Evolutionary conservation across 2,113 vertebrate genomes (phyloP).

Genomic region (Kryptolebias marmoratus): DNA sequence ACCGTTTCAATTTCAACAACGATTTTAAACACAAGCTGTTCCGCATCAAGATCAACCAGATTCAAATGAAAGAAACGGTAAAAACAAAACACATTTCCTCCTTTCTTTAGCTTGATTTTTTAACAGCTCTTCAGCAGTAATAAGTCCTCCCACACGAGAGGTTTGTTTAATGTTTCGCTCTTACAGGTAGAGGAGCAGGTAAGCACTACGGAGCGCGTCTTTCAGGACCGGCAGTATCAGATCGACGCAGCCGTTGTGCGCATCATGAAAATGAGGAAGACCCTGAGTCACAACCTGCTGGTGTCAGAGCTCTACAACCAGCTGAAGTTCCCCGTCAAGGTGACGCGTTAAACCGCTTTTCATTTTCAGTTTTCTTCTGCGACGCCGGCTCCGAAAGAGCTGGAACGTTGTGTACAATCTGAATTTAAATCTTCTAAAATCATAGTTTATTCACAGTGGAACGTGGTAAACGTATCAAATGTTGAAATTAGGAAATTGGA

Average conservation of each 20-base stretch:
- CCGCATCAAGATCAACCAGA: slow-evolving; percentile 99
- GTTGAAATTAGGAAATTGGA: too few species aligned
- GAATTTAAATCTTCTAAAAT: too few species aligned
- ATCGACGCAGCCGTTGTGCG: slow-evolving; percentile 94
- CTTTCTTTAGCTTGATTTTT: background rate
- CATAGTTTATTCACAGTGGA: too few species aligned
- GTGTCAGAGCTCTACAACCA: slow-evolving; percentile 95
- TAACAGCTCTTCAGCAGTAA: background rate
- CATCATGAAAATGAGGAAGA: slow-evolving; percentile 98
- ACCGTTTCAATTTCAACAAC: slow-evolving; percentile 96
- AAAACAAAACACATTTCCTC: background rate
- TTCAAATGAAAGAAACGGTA: slow-evolving; percentile 99
- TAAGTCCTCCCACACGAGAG: background rate
- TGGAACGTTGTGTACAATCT: too few species aligned
- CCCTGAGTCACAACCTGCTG: slow-evolving; percentile 90
- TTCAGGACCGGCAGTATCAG: slow-evolving; percentile 94
- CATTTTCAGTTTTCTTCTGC: too few species aligned
- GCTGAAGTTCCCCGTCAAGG: slow-evolving; percentile 97
- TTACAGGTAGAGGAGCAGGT: slow-evolving; percentile 91
- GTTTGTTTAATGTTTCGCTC: background rate
- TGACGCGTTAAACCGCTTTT: slow-evolving; percentile 45
- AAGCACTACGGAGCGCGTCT: slow-evolving; percentile 93
- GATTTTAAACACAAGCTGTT: slow-evolving; percentile 99
- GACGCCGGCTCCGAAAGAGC: too few species aligned
- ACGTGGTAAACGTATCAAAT: too few species aligned